A percentile compares a stretch with the other conserved stretches of the same genome.
These are phyloP conservation scores for Azorinus chamasolen DNA, from an alignment of 2,888 invertebrate species.

Conservation along the genomic window DNA sequence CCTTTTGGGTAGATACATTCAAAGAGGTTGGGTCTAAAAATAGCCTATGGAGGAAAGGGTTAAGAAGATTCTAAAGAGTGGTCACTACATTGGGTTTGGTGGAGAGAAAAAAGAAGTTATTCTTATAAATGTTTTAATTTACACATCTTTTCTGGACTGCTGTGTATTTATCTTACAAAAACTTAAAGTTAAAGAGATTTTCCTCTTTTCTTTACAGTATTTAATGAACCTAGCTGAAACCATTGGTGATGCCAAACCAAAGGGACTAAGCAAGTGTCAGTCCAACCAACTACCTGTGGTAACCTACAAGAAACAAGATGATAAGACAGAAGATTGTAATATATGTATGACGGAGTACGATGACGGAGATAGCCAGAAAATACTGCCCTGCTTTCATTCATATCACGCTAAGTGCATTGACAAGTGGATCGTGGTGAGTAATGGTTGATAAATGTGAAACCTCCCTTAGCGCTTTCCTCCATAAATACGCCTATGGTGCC, in stretches of 20 bases:
- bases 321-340: slow-evolving; percentile 71
- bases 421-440: slow-evolving; percentile 80
- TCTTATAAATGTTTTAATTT: no score
- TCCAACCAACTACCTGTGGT: slow-evolving; percentile 66
- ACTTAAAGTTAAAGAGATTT: no score
- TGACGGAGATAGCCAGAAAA: slow-evolving; percentile 76
- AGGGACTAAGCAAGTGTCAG: slow-evolving; percentile 66
- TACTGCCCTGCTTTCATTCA: slow-evolving; percentile 83
- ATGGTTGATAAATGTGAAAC: background rate
- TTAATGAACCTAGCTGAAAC: slow-evolving; percentile 64
- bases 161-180: no score
- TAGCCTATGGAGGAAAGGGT: no score
- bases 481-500: no score
- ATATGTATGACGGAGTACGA: slow-evolving; percentile 84
- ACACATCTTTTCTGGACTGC: no score
- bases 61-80: no score
- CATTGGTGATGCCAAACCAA: slow-evolving; percentile 72
- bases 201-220: background rate
- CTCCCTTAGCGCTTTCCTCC: no score
- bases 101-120: no score
- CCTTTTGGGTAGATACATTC: no score
- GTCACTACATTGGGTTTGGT: no score
- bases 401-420: slow-evolving; percentile 83
- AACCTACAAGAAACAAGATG: slow-evolving; percentile 49
- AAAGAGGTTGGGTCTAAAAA: no score